phyloP scores from a whole-genome alignment of 2,888 invertebrate species.

The Mesorhabditis sp. region DNA sequence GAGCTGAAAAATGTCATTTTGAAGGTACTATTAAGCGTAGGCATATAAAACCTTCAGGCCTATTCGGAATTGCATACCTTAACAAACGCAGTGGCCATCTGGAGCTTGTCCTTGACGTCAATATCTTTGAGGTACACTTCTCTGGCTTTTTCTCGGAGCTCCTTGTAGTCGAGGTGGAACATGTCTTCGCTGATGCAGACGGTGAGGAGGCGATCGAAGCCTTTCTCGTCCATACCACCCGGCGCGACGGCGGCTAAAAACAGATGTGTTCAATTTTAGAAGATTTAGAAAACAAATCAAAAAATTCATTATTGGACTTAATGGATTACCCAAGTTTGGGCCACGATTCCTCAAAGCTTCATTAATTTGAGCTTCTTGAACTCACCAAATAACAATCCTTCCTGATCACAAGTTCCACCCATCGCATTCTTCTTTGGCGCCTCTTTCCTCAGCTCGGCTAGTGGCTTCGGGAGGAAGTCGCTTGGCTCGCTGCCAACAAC shows the following conservation, averaged over 20 bases:
- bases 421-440: slow-evolving; percentile 42
- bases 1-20: slow-evolving; percentile 28
- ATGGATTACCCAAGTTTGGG: no score
- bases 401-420: slow-evolving; percentile 42
- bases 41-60: no score
- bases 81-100: slow-evolving; percentile 42
- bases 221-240: slow-evolving; percentile 36
- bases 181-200: slow-evolving; percentile 44
- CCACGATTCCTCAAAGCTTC: neutral
- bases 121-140: slow-evolving; percentile 38
- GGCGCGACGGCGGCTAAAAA: slow-evolving; percentile 37
- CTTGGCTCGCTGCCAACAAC: slow-evolving; percentile 30
- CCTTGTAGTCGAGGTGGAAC: slow-evolving; percentile 27
- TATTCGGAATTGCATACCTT: no score
- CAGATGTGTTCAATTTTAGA: neutral
- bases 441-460: slow-evolving; percentile 37
- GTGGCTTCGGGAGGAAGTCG: slow-evolving; percentile 40
- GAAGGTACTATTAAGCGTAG: no score
- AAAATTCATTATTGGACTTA: no score
- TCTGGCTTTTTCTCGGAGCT: slow-evolving; percentile 38
- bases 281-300: slow-evolving; percentile 9
- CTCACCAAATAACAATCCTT: slow-evolving; percentile 33
- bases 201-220: slow-evolving; percentile 42
- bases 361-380: neutral
- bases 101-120: slow-evolving; percentile 32